phyloP scores from a whole-genome alignment of 2,113 vertebrate genomes.

The Semicossyphus pulcher region DNA sequence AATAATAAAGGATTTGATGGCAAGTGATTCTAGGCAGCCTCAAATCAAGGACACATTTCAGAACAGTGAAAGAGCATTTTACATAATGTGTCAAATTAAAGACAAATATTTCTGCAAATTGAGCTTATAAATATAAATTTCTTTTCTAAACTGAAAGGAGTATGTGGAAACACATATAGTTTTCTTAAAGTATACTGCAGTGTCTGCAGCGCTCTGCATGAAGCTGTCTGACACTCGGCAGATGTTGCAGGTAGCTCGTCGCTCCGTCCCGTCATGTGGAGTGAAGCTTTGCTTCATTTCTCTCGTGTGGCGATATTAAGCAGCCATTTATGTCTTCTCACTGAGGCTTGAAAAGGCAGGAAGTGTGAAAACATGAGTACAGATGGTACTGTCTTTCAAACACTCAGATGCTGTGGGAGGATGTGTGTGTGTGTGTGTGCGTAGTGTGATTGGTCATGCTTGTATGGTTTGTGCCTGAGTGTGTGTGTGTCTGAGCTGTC shows the following conservation, averaged over 20 bases:
- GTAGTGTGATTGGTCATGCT: not conserved
- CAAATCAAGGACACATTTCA: too few relatives aligned
- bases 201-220: not conserved
- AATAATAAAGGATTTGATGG: too few relatives aligned
- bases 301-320: conserved; percentile 40
- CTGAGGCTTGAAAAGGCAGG: conserved; percentile 61
- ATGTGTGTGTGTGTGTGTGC: conserved; percentile 29
- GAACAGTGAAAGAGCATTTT: too few relatives aligned
- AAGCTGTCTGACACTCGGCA: conserved; percentile 42
- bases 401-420: conserved; percentile 39
- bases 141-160: not conserved
- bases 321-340: conserved; percentile 53
- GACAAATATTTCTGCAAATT: too few relatives aligned
- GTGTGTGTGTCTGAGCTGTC: conserved; percentile 16
- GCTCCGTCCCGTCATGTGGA: conserved; percentile 36
- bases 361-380: conserved; percentile 68
- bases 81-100: too few relatives aligned
- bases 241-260: conserved; percentile 53
- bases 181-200: not conserved
- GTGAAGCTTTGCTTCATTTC: conserved; percentile 41
- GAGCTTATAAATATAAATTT: too few relatives aligned
- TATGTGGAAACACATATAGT: not conserved
- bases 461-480: not conserved
- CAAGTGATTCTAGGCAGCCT: too few relatives aligned
- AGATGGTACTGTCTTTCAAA: conserved; percentile 73